Evolutionary conservation across 2,113 vertebrate species (phyloP), one percentile per base, ranked within the genome.

Genomic region (Paracanthobrama guichenoti): DNA sequence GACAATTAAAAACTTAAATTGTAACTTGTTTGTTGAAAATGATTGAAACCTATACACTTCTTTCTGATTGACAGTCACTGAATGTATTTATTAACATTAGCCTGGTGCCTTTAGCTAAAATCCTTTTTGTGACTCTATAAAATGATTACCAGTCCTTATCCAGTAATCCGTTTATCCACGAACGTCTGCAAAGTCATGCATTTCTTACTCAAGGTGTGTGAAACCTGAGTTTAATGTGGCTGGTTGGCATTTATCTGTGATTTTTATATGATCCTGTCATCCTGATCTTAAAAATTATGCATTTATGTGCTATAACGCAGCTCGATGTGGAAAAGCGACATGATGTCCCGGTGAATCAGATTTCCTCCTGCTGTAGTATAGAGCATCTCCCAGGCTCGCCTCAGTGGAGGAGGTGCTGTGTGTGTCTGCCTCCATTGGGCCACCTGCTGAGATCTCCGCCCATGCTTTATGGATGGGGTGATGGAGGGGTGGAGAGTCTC

Each of bases 401-500:
- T 48, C 71, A 39, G 12, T 62, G 59, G 62, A 79, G 79, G 84
- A 46, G 28, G 64, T 20, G 53, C 59, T 80, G 71, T 48, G 60
- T 67, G 67, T 26, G 67, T 79, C 13, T 50, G 46, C 48, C 39
- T 85, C 69, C 74, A 57, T 42, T 83, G 53, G 76, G 6, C 67
- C 60, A 35, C 85, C 53, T 20, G 60, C 44, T 84, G 71, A 72
- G 66, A 71, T 44, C 57, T 12, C 74, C 28, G 28, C 81, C 84
- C 82, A 89, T 84, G 86, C 39, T 39, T 87, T 84, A 87, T 87
- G 72, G 76, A 50, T 50, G 78, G 84, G 76, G 22, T 39, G 31
- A 57, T 28, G 53, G 6, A 67, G 42, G 86, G 67, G n/a, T 57
- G 55, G 76, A 62, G 67, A 62, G n/a, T 24, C 78, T 46, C 55